A percentile compares a stretch with the other conserved stretches of the same genome.
Evolutionary conservation across 2,113 vertebrate species (phyloP).

Genomic region (Parotia lawesii): DNA sequence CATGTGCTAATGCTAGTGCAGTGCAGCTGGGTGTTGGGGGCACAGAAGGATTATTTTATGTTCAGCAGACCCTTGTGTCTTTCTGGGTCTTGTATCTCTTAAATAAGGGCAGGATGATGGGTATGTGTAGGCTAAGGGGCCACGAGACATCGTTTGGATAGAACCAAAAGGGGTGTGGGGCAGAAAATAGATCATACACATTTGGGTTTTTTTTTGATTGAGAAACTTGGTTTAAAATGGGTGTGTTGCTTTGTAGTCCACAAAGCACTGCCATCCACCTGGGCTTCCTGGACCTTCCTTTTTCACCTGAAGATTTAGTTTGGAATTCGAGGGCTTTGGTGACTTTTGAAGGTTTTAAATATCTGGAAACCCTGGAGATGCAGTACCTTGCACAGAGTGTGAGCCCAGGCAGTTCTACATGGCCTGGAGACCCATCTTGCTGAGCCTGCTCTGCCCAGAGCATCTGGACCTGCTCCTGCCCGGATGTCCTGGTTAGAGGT

Average conservation of each 20-base stretch:
- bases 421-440: rapidly evolving
- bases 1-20: background rate
- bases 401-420: background rate
- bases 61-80: background rate
- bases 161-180: rapidly evolving
- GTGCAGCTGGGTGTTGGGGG: background rate
- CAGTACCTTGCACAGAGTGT: rapidly evolving
- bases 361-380: background rate
- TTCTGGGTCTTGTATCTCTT: background rate
- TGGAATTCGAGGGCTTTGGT: background rate
- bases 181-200: background rate
- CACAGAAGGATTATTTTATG: background rate
- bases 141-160: background rate
- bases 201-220: rapidly evolving
- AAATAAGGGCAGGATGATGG: background rate
- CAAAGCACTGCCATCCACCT: background rate
- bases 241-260: background rate
- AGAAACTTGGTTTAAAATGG: background rate
- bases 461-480: background rate
- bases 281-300: background rate
- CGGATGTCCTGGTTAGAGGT: background rate
- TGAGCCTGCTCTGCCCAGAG: background rate
- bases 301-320: background rate
- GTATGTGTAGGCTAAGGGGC: background rate
- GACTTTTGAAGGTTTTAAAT: background rate